Base-by-base conservation (phyloP, 2,888 invertebrate species). In the Troglohyphantes excavatus region DNA sequence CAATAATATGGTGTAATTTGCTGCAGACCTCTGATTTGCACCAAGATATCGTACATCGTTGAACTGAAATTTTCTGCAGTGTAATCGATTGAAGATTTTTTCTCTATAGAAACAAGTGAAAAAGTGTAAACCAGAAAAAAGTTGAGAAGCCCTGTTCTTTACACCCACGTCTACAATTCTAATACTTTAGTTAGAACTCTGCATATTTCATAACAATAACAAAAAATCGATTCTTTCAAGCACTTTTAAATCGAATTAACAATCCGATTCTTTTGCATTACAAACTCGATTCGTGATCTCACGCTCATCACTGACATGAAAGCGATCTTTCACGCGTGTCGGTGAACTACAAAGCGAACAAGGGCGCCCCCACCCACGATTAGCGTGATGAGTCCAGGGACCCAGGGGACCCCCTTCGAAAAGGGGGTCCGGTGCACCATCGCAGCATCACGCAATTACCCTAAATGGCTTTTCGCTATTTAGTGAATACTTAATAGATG, bases 401-500 rank as follows among this genome's bases (percentile, higher is more conserved):
- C 33, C 81, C 82, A 43, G 53, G 73, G 76, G 70, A 23, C 63
- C 21, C 11, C 17, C 53, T n/a, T 26, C 29, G 29, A 65, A 72
- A 70, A 86, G 70, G 72, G 63, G 86, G 63, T 59, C 26, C 53
- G 46, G 79, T 67, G 59, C 81, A 23, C 27, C 53, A 29, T 23
- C 29, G 29, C 9, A 61, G 11, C 21, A 33, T 5, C 68, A 70
- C 70, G 70, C 88, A 89, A 89, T 89, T 89, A 89, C 88, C 88
- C 82, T 89, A 89, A 89, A 89, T 89, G 88, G 82, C 88, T 82
- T 75, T 76, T 73, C 61, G 78, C 79, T 53, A 72, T 72, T 79
- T 61, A 73, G 72, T 81, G 79, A 72, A 79, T 79, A 73, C 53
- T n/a, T 53, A 53, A 53, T 53, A 53, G 53, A 53, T 53, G 17